Percentiles rank a stretch among this genome's conserved stretches.
Conservation (phyloP, 2,113 vertebrate genomes). For the Emydocephalus ijimae region DNA sequence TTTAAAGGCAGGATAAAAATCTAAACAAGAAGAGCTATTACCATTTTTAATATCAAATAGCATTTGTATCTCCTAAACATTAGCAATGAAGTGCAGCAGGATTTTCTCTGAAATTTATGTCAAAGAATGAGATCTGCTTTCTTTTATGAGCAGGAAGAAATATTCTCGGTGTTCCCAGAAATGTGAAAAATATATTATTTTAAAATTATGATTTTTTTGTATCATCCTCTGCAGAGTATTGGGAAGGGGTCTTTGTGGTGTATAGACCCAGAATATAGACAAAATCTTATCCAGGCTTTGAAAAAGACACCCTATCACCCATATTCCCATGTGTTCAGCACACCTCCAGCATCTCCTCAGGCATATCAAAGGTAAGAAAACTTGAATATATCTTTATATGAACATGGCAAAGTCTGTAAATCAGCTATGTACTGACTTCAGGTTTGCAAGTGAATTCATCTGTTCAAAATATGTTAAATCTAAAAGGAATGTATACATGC, state of each 20-base stretch:
- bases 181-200: constrained; percentile 32
- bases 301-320: constrained; percentile 99
- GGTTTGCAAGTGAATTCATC: background rate
- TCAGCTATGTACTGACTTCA: background rate
- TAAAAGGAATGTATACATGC: background rate
- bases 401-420: background rate
- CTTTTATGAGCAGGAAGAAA: constrained; percentile 23
- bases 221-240: constrained; percentile 86
- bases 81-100: background rate
- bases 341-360: constrained; percentile 88
- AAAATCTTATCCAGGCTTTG: constrained; percentile 98
- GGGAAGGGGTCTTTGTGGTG: constrained; percentile 99
- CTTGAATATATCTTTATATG: constrained; percentile 41
- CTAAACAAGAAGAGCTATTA: constrained; percentile 3
- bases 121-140: constrained; percentile 14
- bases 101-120: constrained; percentile 36
- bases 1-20: background rate
- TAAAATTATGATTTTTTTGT: constrained; percentile 36
- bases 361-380: constrained; percentile 92
- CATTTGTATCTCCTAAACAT: constrained; percentile 23
- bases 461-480: background rate
- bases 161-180: constrained; percentile 39
- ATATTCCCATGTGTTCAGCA: constrained; percentile 86
- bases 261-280: constrained; percentile 98
- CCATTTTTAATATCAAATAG: background rate